These are phyloP conservation scores for Zelleria hepariella DNA, from an alignment of 2,888 invertebrate species.

Conservation along the genomic window DNA sequence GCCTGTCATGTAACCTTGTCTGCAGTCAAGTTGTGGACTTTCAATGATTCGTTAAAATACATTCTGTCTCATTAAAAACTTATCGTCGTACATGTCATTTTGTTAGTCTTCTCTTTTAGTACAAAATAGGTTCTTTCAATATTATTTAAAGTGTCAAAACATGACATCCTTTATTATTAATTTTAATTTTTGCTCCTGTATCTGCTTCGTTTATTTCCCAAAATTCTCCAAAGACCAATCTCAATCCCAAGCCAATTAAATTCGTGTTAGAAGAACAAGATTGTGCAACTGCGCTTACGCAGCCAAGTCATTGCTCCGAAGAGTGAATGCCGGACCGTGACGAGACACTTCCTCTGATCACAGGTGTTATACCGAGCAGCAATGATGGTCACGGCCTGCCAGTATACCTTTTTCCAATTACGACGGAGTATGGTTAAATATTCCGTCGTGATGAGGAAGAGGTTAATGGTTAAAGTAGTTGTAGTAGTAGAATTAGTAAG, in stretches of 20 bases:
- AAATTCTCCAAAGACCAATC: background rate
- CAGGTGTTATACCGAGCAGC: background rate
- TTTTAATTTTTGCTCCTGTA: too few species aligned
- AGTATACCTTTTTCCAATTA: background rate
- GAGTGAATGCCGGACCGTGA: conserved; percentile 1
- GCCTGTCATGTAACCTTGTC: background rate
- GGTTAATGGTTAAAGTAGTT: too few species aligned
- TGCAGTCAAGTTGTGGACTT: background rate
- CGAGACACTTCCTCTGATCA: conserved; percentile 1
- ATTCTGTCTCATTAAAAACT: background rate
- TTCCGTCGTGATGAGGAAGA: too few species aligned
- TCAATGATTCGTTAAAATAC: background rate
- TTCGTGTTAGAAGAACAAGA: background rate
- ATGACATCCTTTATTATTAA: too few species aligned
- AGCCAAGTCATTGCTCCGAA: conserved; percentile 1
- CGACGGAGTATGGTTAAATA: too few species aligned
- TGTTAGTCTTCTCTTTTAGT: background rate
- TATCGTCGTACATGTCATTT: background rate
- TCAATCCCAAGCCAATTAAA: background rate
- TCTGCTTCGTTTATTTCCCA: too few species aligned
- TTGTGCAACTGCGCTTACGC: conserved; percentile 6
- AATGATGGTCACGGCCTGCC: background rate
- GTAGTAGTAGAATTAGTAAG: too few species aligned
- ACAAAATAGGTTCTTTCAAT: too few species aligned
- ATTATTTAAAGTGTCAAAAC: too few species aligned